A percentile compares a stretch with the other conserved stretches of the same genome.
Evolutionary conservation across 1,140 invertebrate genomes (phyloP).

Genomic region (Eurosta solidaginis): DNA sequence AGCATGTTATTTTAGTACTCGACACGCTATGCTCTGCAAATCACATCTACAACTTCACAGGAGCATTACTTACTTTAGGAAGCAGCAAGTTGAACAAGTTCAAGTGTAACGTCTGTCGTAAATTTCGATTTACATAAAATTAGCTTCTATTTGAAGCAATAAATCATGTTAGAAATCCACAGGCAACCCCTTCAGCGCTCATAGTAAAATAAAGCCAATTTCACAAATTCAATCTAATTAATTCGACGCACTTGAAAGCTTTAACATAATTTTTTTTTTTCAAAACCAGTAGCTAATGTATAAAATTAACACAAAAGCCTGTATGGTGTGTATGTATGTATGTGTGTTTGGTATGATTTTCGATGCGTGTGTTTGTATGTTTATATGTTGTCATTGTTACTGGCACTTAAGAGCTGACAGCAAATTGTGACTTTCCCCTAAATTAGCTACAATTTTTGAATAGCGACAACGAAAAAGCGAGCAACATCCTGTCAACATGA

Average conservation of each 20-base stretch:
- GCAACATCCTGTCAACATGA: conserved; percentile 37
- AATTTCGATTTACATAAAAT: neutral
- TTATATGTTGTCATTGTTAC: neutral
- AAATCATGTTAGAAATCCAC: neutral
- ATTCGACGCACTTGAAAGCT: conserved; percentile 10
- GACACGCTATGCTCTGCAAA: too few relatives aligned
- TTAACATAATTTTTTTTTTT: neutral
- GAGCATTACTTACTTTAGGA: neutral
- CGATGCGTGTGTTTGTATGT: neutral
- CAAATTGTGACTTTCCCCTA: conserved; percentile 39
- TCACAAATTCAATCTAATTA: neutral
- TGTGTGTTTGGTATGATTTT: neutral
- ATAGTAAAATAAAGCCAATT: neutral
- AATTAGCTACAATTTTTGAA: conserved; percentile 51
- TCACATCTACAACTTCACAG: too few relatives aligned
- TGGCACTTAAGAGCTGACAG: conserved; percentile 18
- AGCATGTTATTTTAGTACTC: too few relatives aligned
- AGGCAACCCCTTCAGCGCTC: neutral
- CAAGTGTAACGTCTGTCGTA: neutral
- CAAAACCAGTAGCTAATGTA: neutral
- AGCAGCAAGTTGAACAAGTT: neutral
- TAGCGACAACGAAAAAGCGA: conserved; percentile 50
- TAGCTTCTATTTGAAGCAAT: neutral
- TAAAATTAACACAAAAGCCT: neutral
- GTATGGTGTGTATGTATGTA: too few relatives aligned